These are phyloP conservation scores for Todus mexicanus DNA, from an alignment of 2,797 vertebrate species.

Conservation along the genomic window DNA sequence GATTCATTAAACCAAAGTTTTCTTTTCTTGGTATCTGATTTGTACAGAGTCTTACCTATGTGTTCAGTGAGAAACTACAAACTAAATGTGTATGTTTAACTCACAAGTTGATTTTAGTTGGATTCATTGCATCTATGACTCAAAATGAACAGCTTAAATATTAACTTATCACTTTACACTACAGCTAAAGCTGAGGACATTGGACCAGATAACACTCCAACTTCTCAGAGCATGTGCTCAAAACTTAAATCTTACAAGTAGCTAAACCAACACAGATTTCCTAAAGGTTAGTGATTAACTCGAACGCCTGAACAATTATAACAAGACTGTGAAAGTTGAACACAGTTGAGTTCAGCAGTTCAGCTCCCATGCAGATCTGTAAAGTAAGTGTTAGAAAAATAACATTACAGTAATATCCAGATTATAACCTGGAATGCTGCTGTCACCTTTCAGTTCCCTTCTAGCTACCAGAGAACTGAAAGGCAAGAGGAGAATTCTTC, in stretches of 20 bases:
- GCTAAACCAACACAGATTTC: conserved; percentile 22
- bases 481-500: neutral
- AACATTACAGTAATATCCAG: neutral
- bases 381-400: neutral
- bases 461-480: neutral
- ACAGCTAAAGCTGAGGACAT: conserved; percentile 42
- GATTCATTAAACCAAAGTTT: neutral
- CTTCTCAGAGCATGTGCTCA: neutral
- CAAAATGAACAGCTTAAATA: conserved; percentile 35
- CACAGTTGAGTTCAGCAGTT: neutral
- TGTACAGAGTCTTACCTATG: neutral
- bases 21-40: neutral
- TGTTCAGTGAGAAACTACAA: neutral
- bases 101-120: conserved; percentile 19
- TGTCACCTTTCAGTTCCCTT: neutral
- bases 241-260: conserved; percentile 3
- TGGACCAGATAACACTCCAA: conserved; percentile 37
- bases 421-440: neutral
- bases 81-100: neutral
- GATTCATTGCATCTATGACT: neutral
- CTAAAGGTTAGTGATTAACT: conserved; percentile 42
- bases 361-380: neutral
- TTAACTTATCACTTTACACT: conserved; percentile 34
- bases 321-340: neutral
- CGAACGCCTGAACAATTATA: neutral